Percentiles rank a stretch among this genome's conserved stretches.
Evolutionary conservation across 2,113 vertebrate genomes (phyloP).

Genomic region (Catharus bicknelli): DNA sequence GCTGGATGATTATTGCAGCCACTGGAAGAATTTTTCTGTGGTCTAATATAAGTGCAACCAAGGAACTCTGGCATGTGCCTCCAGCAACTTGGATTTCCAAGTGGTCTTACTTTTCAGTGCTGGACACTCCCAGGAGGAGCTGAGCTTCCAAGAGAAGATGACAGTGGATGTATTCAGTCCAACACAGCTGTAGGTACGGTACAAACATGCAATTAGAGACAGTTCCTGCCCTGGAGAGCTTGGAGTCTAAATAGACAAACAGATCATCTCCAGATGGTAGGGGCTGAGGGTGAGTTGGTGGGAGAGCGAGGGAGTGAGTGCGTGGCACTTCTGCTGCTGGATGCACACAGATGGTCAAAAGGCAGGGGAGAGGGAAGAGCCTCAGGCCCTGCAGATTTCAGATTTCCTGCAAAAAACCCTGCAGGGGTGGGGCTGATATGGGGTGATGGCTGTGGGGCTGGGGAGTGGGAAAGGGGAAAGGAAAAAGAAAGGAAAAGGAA

Average conservation of each 20-base stretch:
- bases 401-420: not conserved
- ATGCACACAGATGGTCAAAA: not conserved
- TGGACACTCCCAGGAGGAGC: constrained; percentile 49
- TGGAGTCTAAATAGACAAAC: constrained; percentile 66
- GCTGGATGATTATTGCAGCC: constrained; percentile 39
- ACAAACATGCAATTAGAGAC: constrained; percentile 61
- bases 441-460: not conserved
- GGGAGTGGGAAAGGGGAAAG: not conserved
- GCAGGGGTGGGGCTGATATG: not conserved
- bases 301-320: constrained; percentile 30
- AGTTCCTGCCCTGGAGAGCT: constrained; percentile 66
- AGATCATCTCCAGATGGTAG: constrained; percentile 66
- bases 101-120: constrained; percentile 66
- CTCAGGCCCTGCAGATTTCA: not conserved
- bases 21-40: constrained; percentile 57
- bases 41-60: constrained; percentile 54
- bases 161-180: constrained; percentile 63
- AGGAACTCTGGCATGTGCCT: constrained; percentile 58
- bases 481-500: no score
- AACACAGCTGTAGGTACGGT: constrained; percentile 65
- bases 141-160: constrained; percentile 60
- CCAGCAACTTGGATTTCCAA: constrained; percentile 56
- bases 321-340: constrained; percentile 53
- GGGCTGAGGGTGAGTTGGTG: constrained; percentile 54
- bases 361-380: not conserved